Base-by-base conservation (phyloP, 2,888 invertebrate species). In the Hemithea aestivaria region DNA sequence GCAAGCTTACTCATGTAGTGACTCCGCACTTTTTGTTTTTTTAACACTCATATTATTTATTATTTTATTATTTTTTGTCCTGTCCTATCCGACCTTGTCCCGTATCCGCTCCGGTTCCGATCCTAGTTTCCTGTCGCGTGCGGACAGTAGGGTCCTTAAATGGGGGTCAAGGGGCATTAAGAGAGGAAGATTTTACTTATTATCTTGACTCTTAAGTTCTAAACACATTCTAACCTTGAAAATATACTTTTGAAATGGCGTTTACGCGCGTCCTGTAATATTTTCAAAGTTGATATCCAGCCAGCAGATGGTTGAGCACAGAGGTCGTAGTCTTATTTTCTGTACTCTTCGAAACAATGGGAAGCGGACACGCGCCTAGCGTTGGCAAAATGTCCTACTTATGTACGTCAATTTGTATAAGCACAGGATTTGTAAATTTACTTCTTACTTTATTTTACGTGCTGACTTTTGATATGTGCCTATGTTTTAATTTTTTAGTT, bases 341-440 rank as follows among this genome's bases (percentile, higher is more conserved):
- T 49, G 59, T 58, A 55, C 37, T 32, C 35, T 55, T 42, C 40
- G 48, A 52, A 61, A 64, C 63, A 66, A 72, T 62, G 53, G 66
- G 63, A 69, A 77, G 78, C 79, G 78, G 75, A 78, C 78, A 79
- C 74, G 71, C 69, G 66, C 56, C 64, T 59, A 66, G 66, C 64
- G 50, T 56, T 60, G 65, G 26, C 34, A n/a, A n/a, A n/a, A 6
- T 2, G 2, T 25, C n/a, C n/a, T n/a, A n/a, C n/a, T n/a, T n/a
- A n/a, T n/a, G n/a, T n/a, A n/a, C n/a, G n/a, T n/a, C n/a, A n/a
- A n/a, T n/a, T n/a, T n/a, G n/a, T n/a, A n/a, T n/a, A n/a, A n/a
- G n/a, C n/a, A n/a, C n/a, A n/a, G n/a, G n/a, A n/a, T n/a, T n/a
- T n/a, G n/a, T n/a, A n/a, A 16, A 16, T 16, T 16, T 16, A 16